Conservation (phyloP, 2,797 vertebrate species). For the Onychomys torridus region DNA sequence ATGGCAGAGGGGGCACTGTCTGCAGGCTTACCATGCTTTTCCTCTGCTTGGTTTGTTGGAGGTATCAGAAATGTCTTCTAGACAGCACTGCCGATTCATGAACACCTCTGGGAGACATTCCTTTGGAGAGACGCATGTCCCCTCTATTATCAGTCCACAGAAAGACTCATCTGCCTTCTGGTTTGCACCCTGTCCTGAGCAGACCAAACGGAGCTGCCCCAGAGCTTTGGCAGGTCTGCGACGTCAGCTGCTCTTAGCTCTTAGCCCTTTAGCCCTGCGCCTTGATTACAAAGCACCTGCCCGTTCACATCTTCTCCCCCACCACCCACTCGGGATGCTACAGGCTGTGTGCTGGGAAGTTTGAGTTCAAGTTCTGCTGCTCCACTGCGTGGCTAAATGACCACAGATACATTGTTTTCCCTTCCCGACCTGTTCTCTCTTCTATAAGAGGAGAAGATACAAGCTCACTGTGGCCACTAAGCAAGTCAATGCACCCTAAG, state of each 20-base stretch:
- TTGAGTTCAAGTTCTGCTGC: neutral
- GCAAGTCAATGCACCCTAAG: neutral
- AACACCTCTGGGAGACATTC: neutral
- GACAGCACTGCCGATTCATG: neutral
- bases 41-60: neutral
- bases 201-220: neutral
- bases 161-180: neutral
- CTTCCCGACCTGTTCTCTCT: neutral
- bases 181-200: neutral
- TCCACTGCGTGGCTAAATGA: neutral
- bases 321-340: neutral
- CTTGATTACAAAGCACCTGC: neutral
- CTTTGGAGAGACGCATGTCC: neutral
- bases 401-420: neutral
- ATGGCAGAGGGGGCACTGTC: neutral
- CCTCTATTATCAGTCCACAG: constrained; percentile 17
- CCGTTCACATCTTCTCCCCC: neutral
- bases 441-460: neutral
- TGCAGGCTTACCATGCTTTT: neutral
- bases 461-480: neutral
- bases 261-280: neutral
- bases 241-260: neutral
- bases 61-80: neutral
- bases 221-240: neutral
- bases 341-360: no score